Conservation (phyloP, 2,888 invertebrate species). For the Stegophylla sp. region DNA sequence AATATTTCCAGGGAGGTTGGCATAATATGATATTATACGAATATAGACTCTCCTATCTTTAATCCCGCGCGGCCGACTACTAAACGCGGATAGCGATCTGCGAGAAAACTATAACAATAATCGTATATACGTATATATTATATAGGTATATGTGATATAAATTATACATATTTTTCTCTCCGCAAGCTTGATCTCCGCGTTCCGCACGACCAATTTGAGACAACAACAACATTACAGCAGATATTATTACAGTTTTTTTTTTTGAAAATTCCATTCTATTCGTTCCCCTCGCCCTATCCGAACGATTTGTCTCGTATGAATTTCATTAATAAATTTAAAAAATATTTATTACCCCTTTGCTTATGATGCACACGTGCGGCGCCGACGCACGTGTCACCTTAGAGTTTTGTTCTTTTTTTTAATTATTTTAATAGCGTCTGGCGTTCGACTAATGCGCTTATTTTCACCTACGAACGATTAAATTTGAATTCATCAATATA, state of each 20-base stretch:
- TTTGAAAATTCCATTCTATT: neutral
- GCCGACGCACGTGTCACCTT: neutral
- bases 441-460: neutral
- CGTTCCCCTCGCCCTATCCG: neutral
- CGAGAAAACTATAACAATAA: neutral
- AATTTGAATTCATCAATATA: neutral
- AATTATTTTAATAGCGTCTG: neutral
- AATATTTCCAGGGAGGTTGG: neutral
- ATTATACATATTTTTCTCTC: neutral
- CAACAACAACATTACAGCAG: neutral
- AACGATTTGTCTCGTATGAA: neutral
- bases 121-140: neutral
- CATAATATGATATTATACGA: neutral
- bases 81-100: neutral
- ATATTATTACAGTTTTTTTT: neutral
- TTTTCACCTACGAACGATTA: neutral
- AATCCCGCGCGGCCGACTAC: neutral
- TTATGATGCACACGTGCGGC: neutral
- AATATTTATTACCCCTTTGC: neutral
- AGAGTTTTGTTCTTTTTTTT: neutral
- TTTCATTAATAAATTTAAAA: neutral
- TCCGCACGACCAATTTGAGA: slow-evolving; percentile 20
- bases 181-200: neutral
- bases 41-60: neutral
- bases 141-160: neutral